phyloP scores from a whole-genome alignment of 1,140 invertebrate genomes.

The Hypsibius dujardini region DNA sequence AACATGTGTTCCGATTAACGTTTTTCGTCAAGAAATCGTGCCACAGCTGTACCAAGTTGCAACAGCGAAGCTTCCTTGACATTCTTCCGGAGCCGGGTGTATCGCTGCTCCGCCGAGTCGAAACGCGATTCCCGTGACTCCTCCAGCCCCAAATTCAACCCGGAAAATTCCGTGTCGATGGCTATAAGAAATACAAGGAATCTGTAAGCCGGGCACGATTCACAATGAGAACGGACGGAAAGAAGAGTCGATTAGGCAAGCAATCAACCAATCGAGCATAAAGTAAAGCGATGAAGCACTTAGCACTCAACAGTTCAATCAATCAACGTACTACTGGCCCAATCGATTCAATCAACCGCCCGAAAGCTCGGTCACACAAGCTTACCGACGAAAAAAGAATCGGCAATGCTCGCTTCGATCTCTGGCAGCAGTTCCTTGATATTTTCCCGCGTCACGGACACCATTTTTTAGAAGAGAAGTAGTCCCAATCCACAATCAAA shows the following conservation, averaged over 20 bases:
- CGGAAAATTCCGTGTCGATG: conserved; percentile 5
- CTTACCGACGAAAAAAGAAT: not conserved
- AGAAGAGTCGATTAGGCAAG: not conserved
- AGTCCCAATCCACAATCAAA: not conserved
- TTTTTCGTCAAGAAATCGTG: not conserved
- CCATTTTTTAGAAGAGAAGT: not conserved
- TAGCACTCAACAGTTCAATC: not conserved
- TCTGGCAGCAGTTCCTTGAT: not conserved
- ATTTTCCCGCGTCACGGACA: not conserved
- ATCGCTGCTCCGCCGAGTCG: not conserved
- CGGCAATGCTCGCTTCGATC: not conserved
- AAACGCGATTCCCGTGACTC: not conserved
- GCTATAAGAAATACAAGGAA: not conserved
- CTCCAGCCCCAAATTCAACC: not conserved
- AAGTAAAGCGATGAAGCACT: not conserved
- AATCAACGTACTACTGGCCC: no score
- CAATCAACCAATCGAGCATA: not conserved
- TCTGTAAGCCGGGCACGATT: not conserved
- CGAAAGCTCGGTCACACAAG: no score
- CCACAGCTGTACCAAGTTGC: not conserved
- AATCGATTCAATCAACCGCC: no score
- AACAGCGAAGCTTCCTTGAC: not conserved
- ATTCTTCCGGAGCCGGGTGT: not conserved
- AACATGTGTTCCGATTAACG: not conserved
- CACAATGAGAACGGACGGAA: not conserved